Percentiles rank a stretch among this genome's conserved stretches.
phyloP scores from a whole-genome alignment of 2,113 vertebrate species.

The Alethe castanea region DNA sequence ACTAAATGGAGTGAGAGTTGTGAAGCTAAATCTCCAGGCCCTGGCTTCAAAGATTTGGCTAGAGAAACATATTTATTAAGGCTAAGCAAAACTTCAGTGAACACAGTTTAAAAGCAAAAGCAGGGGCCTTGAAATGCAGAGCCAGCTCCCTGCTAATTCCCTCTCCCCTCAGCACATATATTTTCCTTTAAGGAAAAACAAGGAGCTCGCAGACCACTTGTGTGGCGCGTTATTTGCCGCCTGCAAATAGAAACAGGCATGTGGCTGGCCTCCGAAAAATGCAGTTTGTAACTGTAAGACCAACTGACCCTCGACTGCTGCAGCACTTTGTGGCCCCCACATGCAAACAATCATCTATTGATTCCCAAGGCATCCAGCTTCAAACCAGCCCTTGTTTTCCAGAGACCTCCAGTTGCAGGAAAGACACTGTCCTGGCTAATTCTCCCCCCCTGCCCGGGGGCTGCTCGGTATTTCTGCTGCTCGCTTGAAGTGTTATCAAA shows the following conservation, averaged over 20 bases:
- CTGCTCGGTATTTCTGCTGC: not conserved
- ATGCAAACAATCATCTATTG: conserved; percentile 48
- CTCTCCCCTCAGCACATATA: not conserved
- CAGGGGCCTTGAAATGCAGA: not conserved
- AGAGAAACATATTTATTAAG: not conserved
- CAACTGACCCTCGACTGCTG: not conserved
- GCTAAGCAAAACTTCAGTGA: not conserved
- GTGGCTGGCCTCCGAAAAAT: conserved; percentile 9
- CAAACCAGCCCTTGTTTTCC: conserved; percentile 19
- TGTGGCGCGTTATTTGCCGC: not conserved
- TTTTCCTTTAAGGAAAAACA: conserved; percentile 53
- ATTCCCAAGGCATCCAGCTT: conserved; percentile 30
- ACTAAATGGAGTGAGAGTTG: not conserved
- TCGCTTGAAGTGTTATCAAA: conserved; percentile 38
- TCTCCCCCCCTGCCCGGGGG: not conserved
- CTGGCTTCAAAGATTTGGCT: not conserved
- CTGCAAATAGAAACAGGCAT: conserved; percentile 23
- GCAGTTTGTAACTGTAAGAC: not conserved
- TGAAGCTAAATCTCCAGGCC: not conserved
- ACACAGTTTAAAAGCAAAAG: not conserved
- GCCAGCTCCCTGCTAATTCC: not conserved
- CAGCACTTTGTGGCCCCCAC: not conserved
- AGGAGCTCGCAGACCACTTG: not conserved
- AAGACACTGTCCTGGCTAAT: not conserved
- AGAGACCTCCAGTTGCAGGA: not conserved